Conservation (phyloP, 92 coral and sea anemone species). For the Epizoanthus stellaris region DNA sequence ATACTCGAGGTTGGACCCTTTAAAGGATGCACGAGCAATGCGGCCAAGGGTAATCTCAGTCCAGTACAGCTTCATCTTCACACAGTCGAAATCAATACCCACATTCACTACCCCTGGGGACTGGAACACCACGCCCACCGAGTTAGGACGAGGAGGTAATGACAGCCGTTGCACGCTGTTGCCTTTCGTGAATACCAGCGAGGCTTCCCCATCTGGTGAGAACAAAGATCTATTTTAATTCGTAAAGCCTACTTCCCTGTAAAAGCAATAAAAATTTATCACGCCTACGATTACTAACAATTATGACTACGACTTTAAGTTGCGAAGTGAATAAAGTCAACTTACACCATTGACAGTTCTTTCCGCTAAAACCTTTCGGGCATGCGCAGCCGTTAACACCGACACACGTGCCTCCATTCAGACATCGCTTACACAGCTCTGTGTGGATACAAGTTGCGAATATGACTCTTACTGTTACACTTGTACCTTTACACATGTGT, state of each 20-base stretch:
- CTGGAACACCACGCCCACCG: conserved; percentile 85
- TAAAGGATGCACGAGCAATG: conserved; percentile 84
- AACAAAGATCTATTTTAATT: background rate
- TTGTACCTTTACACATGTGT: too few relatives aligned
- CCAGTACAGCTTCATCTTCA: conserved; percentile 86
- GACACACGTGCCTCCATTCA: conserved; percentile 90
- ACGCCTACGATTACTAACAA: background rate
- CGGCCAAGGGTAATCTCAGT: conserved; percentile 88
- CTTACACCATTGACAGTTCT: conserved; percentile 98
- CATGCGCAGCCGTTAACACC: conserved; percentile 75
- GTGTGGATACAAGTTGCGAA: background rate
- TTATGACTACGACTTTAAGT: too few relatives aligned
- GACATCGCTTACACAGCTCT: conserved; percentile 87
- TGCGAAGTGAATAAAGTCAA: background rate
- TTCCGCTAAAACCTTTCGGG: conserved; percentile 89
- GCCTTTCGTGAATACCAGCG: conserved; percentile 91
- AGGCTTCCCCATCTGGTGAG: conserved; percentile 90
- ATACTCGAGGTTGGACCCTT: conserved; percentile 80
- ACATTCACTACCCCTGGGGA: conserved; percentile 83
- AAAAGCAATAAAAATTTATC: background rate
- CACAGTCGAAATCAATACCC: conserved; percentile 90
- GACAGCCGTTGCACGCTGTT: conserved; percentile 96
- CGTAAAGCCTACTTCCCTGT: background rate
- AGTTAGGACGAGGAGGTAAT: conserved; percentile 90
- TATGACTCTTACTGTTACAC: too few relatives aligned